Base-by-base conservation (phyloP, 92 coral and sea anemone genomes). In the Isaurus tuberculatus region DNA sequence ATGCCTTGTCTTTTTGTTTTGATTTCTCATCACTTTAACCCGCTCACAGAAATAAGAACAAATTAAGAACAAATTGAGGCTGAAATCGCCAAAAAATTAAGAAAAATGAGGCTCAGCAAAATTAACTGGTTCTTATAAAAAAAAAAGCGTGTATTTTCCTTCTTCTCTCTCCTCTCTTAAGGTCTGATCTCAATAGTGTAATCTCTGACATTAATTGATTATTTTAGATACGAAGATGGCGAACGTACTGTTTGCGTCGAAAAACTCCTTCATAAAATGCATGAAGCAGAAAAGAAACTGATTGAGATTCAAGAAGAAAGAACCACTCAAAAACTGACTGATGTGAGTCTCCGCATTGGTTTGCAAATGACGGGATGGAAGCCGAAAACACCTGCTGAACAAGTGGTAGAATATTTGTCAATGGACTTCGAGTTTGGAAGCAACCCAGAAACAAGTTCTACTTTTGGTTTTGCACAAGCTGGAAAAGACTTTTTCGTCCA, bases 361-460 rank as follows among this genome's bases (percentile, higher is more conserved):
- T 68, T 92, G 15, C 69, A 70, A 13, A 40, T 31, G 46, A 36
- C 69, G 5, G 95, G 93, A 10, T 92, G 95, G 93, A 80, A 63
- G 7, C 88, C 95, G 19, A 70, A 61, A 63, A 90, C 82, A 4
- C 86, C 91, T 3, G 72, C 84, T 46, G 84, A 90, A 70, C 73
- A 70, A 16, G 92, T 79, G 22, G 73, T 91, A 17, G 93, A 92
- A 11, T 91, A 86, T 37, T 58, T 79, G 25, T 66, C 68, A 40
- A 37, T 88, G 19, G 90, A 94, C 68, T 94, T 89, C 48, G 93
- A 91, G 55, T 79, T 43, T 63, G 89, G 85, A 2, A 65, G 53
- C 27, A 57, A 71, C 28, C 87, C 92, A 19, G 90, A 88, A 33
- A 29, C 22, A 33, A 40, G 78, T 8, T 86, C 94, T 1, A 79